Conservation (phyloP, 2,113 vertebrate genomes). For the Carassius auratus region DNA sequence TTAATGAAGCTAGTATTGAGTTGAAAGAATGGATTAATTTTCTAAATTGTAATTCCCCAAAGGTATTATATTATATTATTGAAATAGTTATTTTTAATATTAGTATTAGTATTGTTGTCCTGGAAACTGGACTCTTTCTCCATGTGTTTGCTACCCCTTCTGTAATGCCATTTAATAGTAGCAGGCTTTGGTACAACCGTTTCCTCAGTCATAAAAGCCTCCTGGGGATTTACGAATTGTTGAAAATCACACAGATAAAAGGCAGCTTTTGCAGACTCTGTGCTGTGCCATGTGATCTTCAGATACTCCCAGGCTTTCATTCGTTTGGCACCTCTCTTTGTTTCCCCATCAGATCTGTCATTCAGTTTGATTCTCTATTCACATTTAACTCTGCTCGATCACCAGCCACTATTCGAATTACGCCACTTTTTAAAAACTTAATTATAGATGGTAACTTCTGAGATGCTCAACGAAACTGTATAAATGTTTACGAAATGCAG, state of each 20-base stretch:
- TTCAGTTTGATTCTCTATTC: slow-evolving; percentile 37
- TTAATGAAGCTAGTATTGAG: neutral
- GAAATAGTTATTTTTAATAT: too few species aligned
- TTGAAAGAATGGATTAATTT: neutral
- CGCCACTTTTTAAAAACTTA: slow-evolving; percentile 29
- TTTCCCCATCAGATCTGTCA: slow-evolving; percentile 35
- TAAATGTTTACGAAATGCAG: slow-evolving; percentile 50
- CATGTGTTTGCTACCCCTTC: neutral
- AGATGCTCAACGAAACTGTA: slow-evolving; percentile 25
- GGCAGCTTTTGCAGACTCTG: slow-evolving; percentile 13
- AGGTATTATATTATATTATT: neutral
- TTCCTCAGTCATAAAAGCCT: neutral
- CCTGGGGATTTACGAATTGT: neutral
- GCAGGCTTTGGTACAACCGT: neutral
- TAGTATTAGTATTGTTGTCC: too few species aligned
- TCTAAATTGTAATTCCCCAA: neutral
- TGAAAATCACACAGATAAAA: slow-evolving; percentile 35
- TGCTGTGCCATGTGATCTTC: slow-evolving; percentile 24
- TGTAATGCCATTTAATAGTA: slow-evolving; percentile 13
- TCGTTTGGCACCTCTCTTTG: slow-evolving; percentile 24
- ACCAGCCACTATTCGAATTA: slow-evolving; percentile 3
- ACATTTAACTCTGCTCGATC: slow-evolving; percentile 27
- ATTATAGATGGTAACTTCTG: slow-evolving; percentile 45
- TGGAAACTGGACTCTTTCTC: too few species aligned
- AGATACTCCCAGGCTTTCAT: slow-evolving; percentile 36